Evolutionary conservation across 2,797 vertebrate genomes (phyloP).

Genomic region (Helicolenus hilgendorfi): DNA sequence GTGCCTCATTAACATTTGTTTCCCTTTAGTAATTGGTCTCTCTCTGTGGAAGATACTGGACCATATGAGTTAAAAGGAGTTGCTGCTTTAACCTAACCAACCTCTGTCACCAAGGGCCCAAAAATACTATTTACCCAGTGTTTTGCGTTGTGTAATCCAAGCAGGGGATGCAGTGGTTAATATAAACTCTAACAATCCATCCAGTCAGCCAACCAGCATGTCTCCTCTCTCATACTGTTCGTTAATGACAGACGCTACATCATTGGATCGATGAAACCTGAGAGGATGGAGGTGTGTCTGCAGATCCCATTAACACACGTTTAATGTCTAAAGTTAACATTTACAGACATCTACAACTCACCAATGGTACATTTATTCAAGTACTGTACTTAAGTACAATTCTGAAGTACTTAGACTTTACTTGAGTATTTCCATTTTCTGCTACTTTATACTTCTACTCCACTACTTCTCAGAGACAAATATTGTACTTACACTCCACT

Average conservation of each 20-base stretch:
- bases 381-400: too few species aligned
- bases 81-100: constrained; percentile 4
- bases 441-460: too few species aligned
- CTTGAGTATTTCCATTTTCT: too few species aligned
- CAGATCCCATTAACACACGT: not conserved
- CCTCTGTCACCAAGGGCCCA: not conserved
- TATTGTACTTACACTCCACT: too few species aligned
- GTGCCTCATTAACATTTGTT: constrained; percentile 89
- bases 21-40: constrained; percentile 79
- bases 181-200: not conserved
- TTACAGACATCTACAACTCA: not conserved
- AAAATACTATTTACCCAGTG: not conserved
- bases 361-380: not conserved
- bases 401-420: too few species aligned
- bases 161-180: not conserved
- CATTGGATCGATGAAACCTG: not conserved
- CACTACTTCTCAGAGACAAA: too few species aligned
- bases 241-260: not conserved
- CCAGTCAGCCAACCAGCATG: not conserved
- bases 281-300: not conserved
- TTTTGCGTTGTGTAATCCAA: constrained; percentile 7
- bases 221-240: not conserved
- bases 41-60: constrained; percentile 32
- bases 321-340: not conserved
- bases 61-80: constrained; percentile 27